phyloP scores from a whole-genome alignment of 2,797 vertebrate genomes.

The Yasuhikotakia modesta region DNA sequence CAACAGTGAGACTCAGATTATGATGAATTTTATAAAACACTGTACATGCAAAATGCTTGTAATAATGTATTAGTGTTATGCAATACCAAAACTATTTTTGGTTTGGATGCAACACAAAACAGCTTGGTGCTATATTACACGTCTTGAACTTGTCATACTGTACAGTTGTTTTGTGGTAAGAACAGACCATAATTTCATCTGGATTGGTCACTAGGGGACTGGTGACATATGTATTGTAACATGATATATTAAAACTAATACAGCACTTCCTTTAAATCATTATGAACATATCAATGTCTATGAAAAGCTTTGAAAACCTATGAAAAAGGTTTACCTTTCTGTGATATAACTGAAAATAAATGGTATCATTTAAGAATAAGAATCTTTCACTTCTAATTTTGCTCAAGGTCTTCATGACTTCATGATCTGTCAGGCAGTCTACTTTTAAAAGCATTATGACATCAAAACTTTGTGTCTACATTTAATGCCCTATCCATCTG shows the following conservation, averaged over 20 bases:
- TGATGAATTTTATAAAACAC: background rate
- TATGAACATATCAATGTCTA: no score
- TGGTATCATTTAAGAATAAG: no score
- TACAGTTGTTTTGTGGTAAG: no score
- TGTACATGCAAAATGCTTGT: background rate
- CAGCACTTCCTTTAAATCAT: no score
- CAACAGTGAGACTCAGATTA: conserved; percentile 14
- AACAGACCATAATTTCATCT: no score
- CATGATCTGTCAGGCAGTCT: background rate
- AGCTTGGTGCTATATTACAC: background rate
- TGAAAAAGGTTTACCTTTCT: no score
- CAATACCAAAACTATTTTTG: background rate
- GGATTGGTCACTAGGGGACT: no score
- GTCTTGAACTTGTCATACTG: background rate
- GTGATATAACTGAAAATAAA: no score
- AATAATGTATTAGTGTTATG: background rate
- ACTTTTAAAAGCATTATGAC: background rate
- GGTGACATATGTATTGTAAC: no score
- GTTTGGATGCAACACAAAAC: background rate
- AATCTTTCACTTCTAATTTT: no score
- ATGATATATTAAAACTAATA: no score
- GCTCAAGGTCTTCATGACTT: background rate
- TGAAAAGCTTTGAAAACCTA: no score
- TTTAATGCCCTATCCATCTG: conserved; percentile 3
- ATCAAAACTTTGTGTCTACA: background rate